A percentile compares a stretch with the other conserved stretches of the same genome.
Conservation (phyloP, 2,113 vertebrate species). For the Cichladusa arquata region DNA sequence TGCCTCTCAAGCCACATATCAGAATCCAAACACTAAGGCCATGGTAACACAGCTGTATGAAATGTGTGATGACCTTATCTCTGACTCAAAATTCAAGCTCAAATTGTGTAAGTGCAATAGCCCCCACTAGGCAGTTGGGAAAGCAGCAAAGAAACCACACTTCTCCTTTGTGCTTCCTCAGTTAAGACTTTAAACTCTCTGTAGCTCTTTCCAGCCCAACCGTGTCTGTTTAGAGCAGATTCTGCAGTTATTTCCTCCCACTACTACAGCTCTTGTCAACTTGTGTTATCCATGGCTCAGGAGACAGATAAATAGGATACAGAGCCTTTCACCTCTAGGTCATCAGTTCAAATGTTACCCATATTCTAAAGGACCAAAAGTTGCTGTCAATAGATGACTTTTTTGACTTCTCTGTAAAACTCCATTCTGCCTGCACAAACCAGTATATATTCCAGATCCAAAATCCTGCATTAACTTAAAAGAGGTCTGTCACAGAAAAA, state of each 20-base stretch:
- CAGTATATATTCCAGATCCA: neutral
- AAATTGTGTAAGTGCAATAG: neutral
- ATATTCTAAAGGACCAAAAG: neutral
- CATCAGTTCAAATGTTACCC: neutral
- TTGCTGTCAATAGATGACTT: neutral
- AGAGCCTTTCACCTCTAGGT: constrained; percentile 54
- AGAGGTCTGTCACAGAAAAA: neutral
- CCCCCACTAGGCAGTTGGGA: neutral
- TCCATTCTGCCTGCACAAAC: neutral
- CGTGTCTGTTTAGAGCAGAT: neutral
- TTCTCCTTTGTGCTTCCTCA: neutral
- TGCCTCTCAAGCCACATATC: neutral
- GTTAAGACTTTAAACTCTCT: constrained; percentile 2
- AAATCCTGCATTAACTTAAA: neutral
- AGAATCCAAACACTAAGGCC: neutral
- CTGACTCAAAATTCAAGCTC: neutral
- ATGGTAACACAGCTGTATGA: neutral
- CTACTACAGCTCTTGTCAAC: constrained; percentile 43
- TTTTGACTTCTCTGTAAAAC: neutral
- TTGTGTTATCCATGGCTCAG: constrained; percentile 58
- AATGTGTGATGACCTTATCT: neutral
- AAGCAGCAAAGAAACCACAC: neutral
- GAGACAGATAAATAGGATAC: constrained; percentile 33
- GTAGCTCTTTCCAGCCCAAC: neutral
- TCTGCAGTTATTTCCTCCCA: constrained; percentile 20